Evolutionary conservation across 2,113 vertebrate genomes (phyloP), one percentile per base, ranked within the genome.

Genomic region (Dissostichus mawsoni): DNA sequence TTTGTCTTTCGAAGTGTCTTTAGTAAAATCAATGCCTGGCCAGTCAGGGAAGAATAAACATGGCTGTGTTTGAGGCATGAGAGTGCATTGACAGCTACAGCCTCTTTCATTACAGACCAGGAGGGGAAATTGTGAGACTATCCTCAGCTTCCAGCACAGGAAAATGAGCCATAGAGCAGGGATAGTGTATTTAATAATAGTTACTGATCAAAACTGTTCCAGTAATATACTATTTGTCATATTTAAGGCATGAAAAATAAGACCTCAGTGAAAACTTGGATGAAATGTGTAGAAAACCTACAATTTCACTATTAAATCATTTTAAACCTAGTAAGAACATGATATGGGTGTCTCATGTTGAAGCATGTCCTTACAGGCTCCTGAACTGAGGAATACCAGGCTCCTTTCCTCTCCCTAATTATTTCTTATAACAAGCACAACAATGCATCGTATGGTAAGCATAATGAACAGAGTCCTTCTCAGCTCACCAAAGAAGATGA

Each of bases 41-140:
- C 41, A 11, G 25, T 66, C 36, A 7, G 36, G 36, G 41, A 72
- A 48, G 76, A 80, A 44, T 59, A 65, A 69, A 81, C 12, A 36
- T 80, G 65, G n/a, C 12, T 75, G 66, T 75, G 72, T 69, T 56
- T 68, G 45, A 57, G 14, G 17, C 9, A 18, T 1, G 1, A 70
- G n/a, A 73, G 50, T 48, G 48, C 50, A 62, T 44, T 78, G 70
- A 73, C 14, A 76, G 29, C 77, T 69, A 23, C 55, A 76, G 63
- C 47, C 55, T 53, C 53, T 80, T 72, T 88, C 81, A 78, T 89
- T 69, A 74, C 75, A 83, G 18, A 50, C 29, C 36, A 41, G 36
- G 36, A 8, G 36, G 36, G 36, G 5, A 5, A 41, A 41, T 41
- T 1, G 5, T 36, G 56, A 25, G 25, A 51, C 18, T 44, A 29